Base-by-base conservation (phyloP, 1,140 invertebrate species). In the Trialeurodes vaporariorum region DNA sequence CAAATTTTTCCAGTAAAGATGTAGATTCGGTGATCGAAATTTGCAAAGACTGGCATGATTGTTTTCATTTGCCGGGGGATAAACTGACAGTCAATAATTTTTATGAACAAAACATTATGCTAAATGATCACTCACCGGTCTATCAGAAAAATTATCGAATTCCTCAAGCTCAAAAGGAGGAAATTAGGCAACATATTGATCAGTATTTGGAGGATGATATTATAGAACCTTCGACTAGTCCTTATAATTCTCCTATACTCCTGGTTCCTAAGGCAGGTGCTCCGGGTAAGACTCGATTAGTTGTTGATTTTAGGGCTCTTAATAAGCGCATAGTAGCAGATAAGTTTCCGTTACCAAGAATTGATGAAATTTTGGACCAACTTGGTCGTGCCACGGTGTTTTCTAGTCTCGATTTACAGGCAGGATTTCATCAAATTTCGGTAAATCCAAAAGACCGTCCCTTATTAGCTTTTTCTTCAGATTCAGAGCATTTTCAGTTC, bases 401-500 rank as follows among this genome's bases (percentile, higher is more conserved):
- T 66, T 73, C 75, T 1, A 76, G 77, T 0, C 66, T 84, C 23
- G 82, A 85, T 73, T 68, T 82, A n/a, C 74, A 71, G 1, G 76
- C 73, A 23, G 83, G 83, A 2, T 85, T 80, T 74, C 80, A 78
- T 72, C 82, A 84, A 71, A 76, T 84, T 12, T 68, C 72, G 12
- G 5, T 49, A 5, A 49, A 49, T 9, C 34, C 34, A 9, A 17
- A 17, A 9, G 17, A 9, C 17, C 34, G 34, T 9, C 5, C 34
- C 17, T 9, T 49, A 5, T 9, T n/a, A n/a, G 17, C 5, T 49
- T 49, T 49, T 49, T 9, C 5, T 49, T 49, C 5, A 9, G 17
- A 49, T 9, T 9, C 5, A 17, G 34, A n/a, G n/a, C n/a, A n/a
- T n/a, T n/a, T n/a, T n/a, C 34, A 49, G 17, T 49, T 49, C 17